Percentiles rank a stretch among this genome's conserved stretches.
Evolutionary conservation across 1,140 invertebrate species (phyloP).

Genomic region (Drosophila biarmipes): DNA sequence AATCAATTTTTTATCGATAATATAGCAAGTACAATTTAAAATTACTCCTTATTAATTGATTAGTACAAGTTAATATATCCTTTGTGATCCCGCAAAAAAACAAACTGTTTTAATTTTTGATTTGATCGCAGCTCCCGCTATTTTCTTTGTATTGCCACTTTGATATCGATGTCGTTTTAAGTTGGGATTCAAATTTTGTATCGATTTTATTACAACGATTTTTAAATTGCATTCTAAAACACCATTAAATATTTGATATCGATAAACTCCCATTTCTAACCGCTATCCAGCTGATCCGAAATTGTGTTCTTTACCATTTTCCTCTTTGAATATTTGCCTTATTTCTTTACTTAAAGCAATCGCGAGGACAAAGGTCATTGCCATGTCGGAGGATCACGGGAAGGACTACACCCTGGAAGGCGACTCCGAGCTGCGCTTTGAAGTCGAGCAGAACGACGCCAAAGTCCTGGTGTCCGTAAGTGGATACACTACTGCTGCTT

Average conservation of each 20-base stretch:
- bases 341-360: background rate
- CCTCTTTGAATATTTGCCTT: background rate
- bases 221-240: no score
- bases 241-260: background rate
- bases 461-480: slow-evolving; percentile 93
- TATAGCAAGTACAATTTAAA: no score
- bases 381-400: slow-evolving; percentile 69
- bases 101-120: no score
- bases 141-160: no score
- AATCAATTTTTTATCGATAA: no score
- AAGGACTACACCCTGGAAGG: slow-evolving; percentile 93
- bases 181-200: no score
- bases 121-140: no score
- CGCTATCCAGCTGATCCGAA: background rate
- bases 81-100: no score
- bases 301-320: slow-evolving; percentile 19
- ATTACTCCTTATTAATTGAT: no score
- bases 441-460: slow-evolving; percentile 95
- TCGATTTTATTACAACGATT: no score
- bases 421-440: slow-evolving; percentile 96
- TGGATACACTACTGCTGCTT: background rate
- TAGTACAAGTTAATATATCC: no score
- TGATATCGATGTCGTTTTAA: no score
- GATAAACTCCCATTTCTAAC: background rate
- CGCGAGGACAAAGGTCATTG: background rate